Conservation (phyloP, 2,888 invertebrate genomes). For the Drosophila borborema region DNA sequence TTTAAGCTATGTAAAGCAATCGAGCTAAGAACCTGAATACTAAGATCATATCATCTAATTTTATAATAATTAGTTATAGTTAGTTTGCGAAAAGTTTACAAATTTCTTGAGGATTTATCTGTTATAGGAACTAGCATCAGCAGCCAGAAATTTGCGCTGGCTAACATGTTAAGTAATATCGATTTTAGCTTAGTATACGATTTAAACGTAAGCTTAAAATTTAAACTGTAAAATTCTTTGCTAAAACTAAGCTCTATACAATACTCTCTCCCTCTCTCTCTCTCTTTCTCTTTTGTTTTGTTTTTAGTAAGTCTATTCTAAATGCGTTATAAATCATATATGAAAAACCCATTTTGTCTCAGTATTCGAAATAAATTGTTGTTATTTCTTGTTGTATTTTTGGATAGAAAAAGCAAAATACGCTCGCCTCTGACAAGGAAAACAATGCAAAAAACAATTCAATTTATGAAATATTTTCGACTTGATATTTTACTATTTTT, state of each 20-base stretch:
- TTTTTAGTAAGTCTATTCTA: slow-evolving; percentile 33
- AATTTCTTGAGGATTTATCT: not conserved
- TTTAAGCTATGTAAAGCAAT: too few species aligned
- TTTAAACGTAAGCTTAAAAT: not conserved
- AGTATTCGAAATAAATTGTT: slow-evolving; percentile 37
- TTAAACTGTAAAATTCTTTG: not conserved
- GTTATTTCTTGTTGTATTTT: slow-evolving; percentile 23
- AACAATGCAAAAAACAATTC: slow-evolving; percentile 69
- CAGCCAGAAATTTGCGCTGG: too few species aligned
- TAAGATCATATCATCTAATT: too few species aligned
- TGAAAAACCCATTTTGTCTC: slow-evolving; percentile 14
- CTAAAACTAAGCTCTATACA: not conserved
- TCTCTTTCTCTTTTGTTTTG: not conserved
- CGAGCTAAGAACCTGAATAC: too few species aligned
- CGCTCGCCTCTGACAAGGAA: slow-evolving; percentile 29
- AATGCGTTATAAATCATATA: slow-evolving; percentile 63
- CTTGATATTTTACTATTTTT: slow-evolving; percentile 8
- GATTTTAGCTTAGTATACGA: not conserved
- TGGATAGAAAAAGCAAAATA: slow-evolving; percentile 16
- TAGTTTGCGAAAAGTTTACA: not conserved
- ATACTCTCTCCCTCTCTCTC: not conserved
- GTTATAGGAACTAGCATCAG: not conserved
- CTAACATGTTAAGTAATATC: not conserved
- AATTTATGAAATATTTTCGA: slow-evolving; percentile 68
- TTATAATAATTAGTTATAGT: too few species aligned